Evolutionary conservation across 92 coral and sea anemone species (phyloP), one percentile per base, ranked within the genome.

Genomic region (Zoanthus sociatus): DNA sequence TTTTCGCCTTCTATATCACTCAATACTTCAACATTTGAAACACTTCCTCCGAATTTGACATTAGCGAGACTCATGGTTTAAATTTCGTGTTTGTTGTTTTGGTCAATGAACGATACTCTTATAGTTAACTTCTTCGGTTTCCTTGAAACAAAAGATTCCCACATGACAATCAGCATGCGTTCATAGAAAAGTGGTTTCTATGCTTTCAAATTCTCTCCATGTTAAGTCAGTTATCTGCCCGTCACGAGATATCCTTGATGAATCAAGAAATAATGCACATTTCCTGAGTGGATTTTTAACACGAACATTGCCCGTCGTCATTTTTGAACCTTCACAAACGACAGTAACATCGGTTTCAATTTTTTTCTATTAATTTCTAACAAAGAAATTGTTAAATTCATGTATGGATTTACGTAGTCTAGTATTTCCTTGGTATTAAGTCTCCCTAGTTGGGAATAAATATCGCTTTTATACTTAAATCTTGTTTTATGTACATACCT

Each of bases 121-220:
- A 46, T 58, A 67, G 63, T 32, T 58, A 44, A 32, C 73, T 79
- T 63, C 45, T 14, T 32, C 37, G 83, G 83, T 78, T 78, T 33
- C 15, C 46, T 45, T 66, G 13, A 56, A 81, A 81, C 85, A 81
- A 81, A 77, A 81, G 85, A 51, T 13, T 20, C 12, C 64, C 85
- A 67, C 85, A 66, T 50, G 60, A 81, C 26, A 81, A 11, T 16
- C 75, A 68, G 85, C 85, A 63, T 48, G 85, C 13, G 47, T 64
- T 81, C 75, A 18, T 5, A 66, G 53, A 66, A 81, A 45, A 20
- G 32, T 58, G 75, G 13, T 21, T 46, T 33, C 44, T 10, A 13
- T 45, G 32, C 31, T 32, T 81, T 81, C 33, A 61, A 81, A 66
- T 13, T 66, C 79, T 44, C 26, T 21, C 54, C 20, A 37, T 44